A percentile compares a stretch with the other conserved stretches of the same genome.
phyloP scores from a whole-genome alignment of 2,888 invertebrate species.

The Coelinius sp. region DNA sequence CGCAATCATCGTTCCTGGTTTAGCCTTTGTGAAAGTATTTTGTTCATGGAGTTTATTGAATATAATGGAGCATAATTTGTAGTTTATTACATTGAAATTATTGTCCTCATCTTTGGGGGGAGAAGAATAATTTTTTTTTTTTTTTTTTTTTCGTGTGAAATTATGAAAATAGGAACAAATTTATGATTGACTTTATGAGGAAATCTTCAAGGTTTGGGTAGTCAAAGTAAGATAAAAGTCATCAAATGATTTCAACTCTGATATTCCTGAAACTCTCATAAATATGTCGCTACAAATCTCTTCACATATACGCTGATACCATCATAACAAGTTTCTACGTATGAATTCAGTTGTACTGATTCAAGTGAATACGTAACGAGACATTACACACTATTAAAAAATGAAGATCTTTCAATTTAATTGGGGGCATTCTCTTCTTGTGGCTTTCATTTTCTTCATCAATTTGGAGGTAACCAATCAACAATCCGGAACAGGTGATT shows the following conservation, averaged over 20 bases:
- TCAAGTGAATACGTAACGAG: background rate
- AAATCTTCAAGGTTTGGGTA: background rate
- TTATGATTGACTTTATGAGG: background rate
- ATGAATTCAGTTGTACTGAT: background rate
- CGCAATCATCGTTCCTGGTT: background rate
- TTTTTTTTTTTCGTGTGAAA: background rate
- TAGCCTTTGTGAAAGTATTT: background rate
- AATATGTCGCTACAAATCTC: background rate
- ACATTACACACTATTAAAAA: background rate
- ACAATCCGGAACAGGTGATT: too few relatives aligned
- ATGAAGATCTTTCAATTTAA: background rate
- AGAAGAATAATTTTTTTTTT: too few relatives aligned
- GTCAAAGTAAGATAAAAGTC: background rate
- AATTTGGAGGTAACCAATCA: background rate
- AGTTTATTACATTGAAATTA: background rate
- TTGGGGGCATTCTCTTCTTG: background rate
- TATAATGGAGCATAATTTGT: background rate
- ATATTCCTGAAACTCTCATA: background rate
- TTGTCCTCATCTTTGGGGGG: background rate
- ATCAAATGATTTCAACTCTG: background rate
- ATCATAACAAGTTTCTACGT: background rate
- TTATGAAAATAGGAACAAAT: background rate
- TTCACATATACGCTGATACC: background rate
- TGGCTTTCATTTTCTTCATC: background rate
- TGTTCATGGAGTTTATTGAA: background rate